These are phyloP conservation scores for Drosophila kikkawai DNA, from an alignment of 1,140 invertebrate species.

Conservation along the genomic window DNA sequence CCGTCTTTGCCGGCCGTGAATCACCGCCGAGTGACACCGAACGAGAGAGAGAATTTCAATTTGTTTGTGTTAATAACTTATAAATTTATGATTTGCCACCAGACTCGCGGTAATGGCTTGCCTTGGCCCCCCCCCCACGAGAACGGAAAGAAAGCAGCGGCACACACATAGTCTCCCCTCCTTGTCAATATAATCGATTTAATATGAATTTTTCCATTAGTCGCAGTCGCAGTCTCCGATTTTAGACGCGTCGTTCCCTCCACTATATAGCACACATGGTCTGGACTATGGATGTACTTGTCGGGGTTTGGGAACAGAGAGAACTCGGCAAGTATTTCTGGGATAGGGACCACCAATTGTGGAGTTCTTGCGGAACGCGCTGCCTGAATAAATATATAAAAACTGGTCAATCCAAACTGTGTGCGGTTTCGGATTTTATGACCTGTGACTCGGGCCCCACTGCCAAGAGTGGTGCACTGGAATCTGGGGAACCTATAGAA, in stretches of 20 bases:
- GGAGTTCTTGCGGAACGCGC: slow-evolving; percentile 41
- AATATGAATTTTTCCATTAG: slow-evolving; percentile 84
- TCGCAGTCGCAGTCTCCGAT: slow-evolving; percentile 58
- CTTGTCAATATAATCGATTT: slow-evolving; percentile 82
- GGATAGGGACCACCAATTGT: slow-evolving; percentile 59
- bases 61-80: slow-evolving; percentile 61
- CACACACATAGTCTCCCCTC: slow-evolving; percentile 4
- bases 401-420: slow-evolving; percentile 65
- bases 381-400: slow-evolving; percentile 62
- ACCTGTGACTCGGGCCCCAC: slow-evolving; percentile 33
- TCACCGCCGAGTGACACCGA: slow-evolving; percentile 43
- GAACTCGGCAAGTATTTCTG: slow-evolving; percentile 48
- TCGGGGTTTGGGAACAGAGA: not conserved
- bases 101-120: slow-evolving; percentile 11
- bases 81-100: slow-evolving; percentile 62
- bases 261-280: slow-evolving; percentile 12
- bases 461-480: not conserved
- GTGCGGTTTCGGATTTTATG: slow-evolving; percentile 67
- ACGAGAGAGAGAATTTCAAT: slow-evolving; percentile 18
- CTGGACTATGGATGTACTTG: slow-evolving; percentile 5
- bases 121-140: slow-evolving; percentile 6
- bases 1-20: slow-evolving; percentile 16
- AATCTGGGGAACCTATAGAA: not conserved
- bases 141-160: not conserved
- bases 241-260: slow-evolving; percentile 56